Base-by-base conservation (phyloP, 2,113 vertebrate species). In the Seriola aureovittata region DNA sequence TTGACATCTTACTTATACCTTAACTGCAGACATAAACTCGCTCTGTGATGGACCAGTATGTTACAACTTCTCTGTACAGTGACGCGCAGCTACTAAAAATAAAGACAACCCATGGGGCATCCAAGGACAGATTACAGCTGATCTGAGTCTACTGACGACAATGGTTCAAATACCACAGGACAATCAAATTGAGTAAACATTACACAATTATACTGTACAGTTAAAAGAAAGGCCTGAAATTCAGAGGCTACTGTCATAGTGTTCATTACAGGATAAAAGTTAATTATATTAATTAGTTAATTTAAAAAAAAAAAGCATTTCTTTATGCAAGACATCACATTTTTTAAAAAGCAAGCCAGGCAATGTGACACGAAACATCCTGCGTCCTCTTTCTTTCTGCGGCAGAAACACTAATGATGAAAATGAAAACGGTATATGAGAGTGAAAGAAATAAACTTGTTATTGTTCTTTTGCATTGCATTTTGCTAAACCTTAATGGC, bases 81-180 rank as follows among this genome's bases (percentile, higher is more conserved):
- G 57, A 78, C 58, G 14, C 21, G 16, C 13, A 7, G 19, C 25
- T 44, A 79, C 16, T 82, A 25, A 75, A 75, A 83, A 75, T 54
- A 82, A 75, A 74, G 21, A 52, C 52, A 59, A 57, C 25, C 52
- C 46, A 50, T 0, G 25, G 5, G 2, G n/a, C 23, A 60, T 44
- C 48, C 9, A 52, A 63, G 16, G 21, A 75, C 59, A 67, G 46
- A 78, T 75, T 71, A 70, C 14, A 64, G 36, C 23, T 68, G 55
- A 58, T 36, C 55, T 55, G 44, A 23, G 64, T 2, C 10, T 9
- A 40, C 32, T 59, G 62, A 75, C 9, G 5, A 19, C 54, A 71
- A 59, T 4, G 50, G 29, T 16, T 59, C 21, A 67, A 38, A 59
- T 40, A 59, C 25, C 1, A 12, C 29, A 59, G 29, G 12, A 66